Percentiles rank a stretch among this genome's conserved stretches.
Evolutionary conservation across 2,888 invertebrate species (phyloP).

Genomic region (Rhingia rostrata): DNA sequence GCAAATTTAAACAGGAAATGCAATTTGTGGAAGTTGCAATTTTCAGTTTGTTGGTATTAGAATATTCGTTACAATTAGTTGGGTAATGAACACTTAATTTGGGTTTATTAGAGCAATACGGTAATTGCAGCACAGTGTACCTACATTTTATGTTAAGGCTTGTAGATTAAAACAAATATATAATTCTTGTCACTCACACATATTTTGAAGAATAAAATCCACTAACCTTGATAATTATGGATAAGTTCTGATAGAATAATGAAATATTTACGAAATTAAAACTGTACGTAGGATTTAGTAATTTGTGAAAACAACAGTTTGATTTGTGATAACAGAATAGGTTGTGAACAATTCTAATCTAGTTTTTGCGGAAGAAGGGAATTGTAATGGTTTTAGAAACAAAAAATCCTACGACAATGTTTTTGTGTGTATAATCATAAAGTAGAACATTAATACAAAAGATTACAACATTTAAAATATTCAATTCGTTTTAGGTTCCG

Average conservation of each 20-base stretch:
- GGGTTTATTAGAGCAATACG: not conserved
- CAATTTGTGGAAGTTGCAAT: conserved; percentile 20
- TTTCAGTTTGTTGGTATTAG: conserved; percentile 1
- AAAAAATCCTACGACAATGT: no score
- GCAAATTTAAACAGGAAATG: conserved; percentile 51
- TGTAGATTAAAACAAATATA: not conserved
- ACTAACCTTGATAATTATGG: not conserved
- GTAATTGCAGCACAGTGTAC: not conserved
- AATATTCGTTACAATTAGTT: not conserved
- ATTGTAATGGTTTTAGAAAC: no score
- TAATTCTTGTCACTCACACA: not conserved
- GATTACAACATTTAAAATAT: no score
- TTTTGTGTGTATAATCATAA: no score
- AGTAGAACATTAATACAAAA: no score
- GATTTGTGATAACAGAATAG: no score
- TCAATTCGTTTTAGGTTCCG: no score
- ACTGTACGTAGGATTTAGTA: not conserved
- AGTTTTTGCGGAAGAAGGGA: no score
- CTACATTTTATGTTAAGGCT: not conserved
- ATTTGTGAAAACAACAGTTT: no score
- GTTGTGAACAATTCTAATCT: no score
- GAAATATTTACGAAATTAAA: not conserved
- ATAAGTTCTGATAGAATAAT: not conserved
- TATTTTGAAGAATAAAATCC: not conserved
- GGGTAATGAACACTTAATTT: not conserved